phyloP scores from a whole-genome alignment of 2,797 vertebrate species.

The Betta splendens region DNA sequence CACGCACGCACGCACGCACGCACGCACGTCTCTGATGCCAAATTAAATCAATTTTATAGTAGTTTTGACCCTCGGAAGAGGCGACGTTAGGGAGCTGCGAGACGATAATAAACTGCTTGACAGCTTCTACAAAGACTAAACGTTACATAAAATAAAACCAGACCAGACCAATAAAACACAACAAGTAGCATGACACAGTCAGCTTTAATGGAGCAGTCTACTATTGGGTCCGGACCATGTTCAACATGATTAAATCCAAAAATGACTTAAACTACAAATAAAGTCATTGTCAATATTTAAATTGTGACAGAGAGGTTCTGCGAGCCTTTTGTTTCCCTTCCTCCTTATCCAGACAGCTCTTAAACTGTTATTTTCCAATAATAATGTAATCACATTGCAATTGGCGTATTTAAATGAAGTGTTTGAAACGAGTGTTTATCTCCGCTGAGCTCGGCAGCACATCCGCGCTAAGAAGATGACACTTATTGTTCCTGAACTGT shows the following conservation, averaged over 20 bases:
- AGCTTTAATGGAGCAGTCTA: constrained; percentile 26
- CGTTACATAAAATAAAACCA: constrained; percentile 41
- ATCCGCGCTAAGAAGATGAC: constrained; percentile 14
- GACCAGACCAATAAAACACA: constrained; percentile 51
- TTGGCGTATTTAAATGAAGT: constrained; percentile 40
- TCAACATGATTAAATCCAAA: constrained; percentile 38
- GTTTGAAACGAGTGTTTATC: constrained; percentile 49
- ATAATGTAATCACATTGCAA: constrained; percentile 42
- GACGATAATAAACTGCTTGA: constrained; percentile 29
- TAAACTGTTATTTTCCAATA: constrained; percentile 29
- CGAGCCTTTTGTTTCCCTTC: constrained; percentile 19
- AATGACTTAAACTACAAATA: constrained; percentile 17
- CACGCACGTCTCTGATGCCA: too few species aligned
- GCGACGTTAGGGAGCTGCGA: constrained; percentile 20
- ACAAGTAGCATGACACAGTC: constrained; percentile 32
- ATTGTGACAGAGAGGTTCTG: constrained; percentile 17
- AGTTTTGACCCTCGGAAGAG: constrained; percentile 24
- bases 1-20: too few species aligned
- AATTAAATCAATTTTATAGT: constrained; percentile 37
- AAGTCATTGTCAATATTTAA: constrained; percentile 43
- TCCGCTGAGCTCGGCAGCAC: constrained; percentile 27
- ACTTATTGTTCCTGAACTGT: constrained; percentile 53
- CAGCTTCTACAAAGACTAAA: constrained; percentile 15
- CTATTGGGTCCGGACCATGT: constrained; percentile 17
- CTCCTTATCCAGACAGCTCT: constrained; percentile 29